phyloP scores from a whole-genome alignment of 2,797 vertebrate species.

The Ataeniobius toweri region DNA sequence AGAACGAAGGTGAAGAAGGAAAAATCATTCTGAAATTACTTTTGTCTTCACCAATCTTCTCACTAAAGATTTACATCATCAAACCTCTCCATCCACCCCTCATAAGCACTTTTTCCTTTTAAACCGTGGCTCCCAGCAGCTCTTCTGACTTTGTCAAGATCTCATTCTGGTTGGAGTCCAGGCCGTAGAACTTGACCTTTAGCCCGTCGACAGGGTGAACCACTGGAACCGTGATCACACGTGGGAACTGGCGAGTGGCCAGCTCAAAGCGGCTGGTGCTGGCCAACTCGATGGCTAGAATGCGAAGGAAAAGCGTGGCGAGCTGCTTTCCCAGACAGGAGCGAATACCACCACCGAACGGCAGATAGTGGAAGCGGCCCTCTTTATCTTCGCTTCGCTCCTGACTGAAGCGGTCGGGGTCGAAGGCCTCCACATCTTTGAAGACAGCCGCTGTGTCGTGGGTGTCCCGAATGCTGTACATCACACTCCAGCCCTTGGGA shows the following conservation, averaged over 20 bases:
- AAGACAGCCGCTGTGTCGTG: conserved; percentile 95
- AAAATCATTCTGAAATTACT: conserved; percentile 57
- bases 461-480: conserved; percentile 99
- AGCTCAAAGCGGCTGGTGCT: conserved; percentile 94
- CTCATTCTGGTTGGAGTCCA: conserved; percentile 99
- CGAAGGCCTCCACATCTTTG: conserved; percentile 90
- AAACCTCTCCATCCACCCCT: conserved; percentile 9
- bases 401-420: conserved; percentile 93
- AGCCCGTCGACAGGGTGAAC: conserved; percentile 93
- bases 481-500: conserved; percentile 97
- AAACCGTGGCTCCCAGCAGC: conserved; percentile 91
- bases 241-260: conserved; percentile 91
- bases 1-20: conserved; percentile 54
- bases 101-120: conserved; percentile 35
- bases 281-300: conserved; percentile 92
- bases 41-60: conserved; percentile 61
- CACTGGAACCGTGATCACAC: conserved; percentile 90
- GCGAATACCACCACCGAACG: conserved; percentile 92
- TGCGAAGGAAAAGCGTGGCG: conserved; percentile 94
- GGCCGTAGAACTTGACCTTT: conserved; percentile 94
- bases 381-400: conserved; percentile 93
- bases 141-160: conserved; percentile 93
- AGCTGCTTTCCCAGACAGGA: conserved; percentile 96
- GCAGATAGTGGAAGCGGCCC: conserved; percentile 96
- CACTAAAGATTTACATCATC: conserved; percentile 55